These are phyloP conservation scores for Onychomys leucogaster DNA, from an alignment of 2,797 vertebrate genomes.

Conservation along the genomic window DNA sequence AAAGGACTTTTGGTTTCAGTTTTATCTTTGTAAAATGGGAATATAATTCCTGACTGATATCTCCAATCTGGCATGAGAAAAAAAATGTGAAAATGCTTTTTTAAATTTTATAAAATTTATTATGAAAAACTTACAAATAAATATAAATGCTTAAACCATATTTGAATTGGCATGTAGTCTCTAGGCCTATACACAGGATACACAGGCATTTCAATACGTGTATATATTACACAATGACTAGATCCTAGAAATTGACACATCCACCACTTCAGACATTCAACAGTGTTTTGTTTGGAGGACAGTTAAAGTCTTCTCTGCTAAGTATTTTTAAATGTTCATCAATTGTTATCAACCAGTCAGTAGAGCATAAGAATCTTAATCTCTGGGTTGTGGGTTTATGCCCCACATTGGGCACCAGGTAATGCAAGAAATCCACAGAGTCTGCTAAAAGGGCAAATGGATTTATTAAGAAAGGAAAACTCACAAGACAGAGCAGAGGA, in stretches of 20 bases:
- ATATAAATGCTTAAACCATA: not conserved
- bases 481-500: too few species aligned
- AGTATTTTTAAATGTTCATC: not conserved
- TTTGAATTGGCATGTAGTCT: not conserved
- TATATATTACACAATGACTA: not conserved
- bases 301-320: not conserved
- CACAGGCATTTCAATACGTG: not conserved
- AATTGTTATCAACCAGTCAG: not conserved
- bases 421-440: too few species aligned
- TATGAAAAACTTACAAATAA: not conserved
- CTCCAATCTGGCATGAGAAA: not conserved
- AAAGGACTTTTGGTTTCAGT: not conserved
- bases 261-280: not conserved
- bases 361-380: too few species aligned
- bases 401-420: too few species aligned
- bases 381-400: too few species aligned
- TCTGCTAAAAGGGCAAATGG: too few species aligned
- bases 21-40: not conserved
- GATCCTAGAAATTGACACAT: not conserved
- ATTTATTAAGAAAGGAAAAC: too few species aligned
- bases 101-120: not conserved
- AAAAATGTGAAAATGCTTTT: conserved; percentile 43
- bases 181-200: not conserved
- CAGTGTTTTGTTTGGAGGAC: not conserved
- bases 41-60: not conserved